Evolutionary conservation across 2,888 invertebrate species (phyloP).

Genomic region (Cinara cedri): DNA sequence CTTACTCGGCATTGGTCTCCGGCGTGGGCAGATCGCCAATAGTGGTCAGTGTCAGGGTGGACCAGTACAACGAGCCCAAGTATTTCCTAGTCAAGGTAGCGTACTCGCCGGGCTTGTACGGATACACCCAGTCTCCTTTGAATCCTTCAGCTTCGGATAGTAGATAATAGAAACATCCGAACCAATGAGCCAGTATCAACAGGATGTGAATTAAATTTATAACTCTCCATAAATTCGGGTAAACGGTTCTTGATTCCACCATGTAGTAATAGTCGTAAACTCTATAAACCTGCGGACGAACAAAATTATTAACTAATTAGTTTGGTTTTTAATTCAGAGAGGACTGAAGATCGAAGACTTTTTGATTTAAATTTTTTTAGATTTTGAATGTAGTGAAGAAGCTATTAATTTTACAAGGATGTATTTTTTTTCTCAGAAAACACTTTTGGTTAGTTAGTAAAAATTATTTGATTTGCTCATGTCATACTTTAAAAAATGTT

Average conservation of each 20-base stretch:
- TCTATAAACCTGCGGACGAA: conserved; percentile 82
- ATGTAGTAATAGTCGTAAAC: conserved; percentile 93
- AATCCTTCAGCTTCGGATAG: conserved; percentile 83
- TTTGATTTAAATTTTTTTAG: too few species aligned
- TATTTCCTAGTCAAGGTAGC: conserved; percentile 90
- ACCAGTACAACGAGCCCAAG: conserved; percentile 94
- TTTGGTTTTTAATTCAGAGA: too few species aligned
- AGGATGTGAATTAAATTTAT: conserved; percentile 93
- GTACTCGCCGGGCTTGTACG: conserved; percentile 85
- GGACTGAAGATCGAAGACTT: too few species aligned
- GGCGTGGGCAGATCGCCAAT: conserved; percentile 96
- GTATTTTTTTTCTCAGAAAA: too few species aligned
- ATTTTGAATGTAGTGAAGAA: too few species aligned
- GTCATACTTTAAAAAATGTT: too few species aligned
- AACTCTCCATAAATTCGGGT: conserved; percentile 95
- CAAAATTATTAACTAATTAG: too few species aligned
- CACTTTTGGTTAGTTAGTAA: too few species aligned
- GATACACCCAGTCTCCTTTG: conserved; percentile 89
- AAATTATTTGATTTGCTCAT: too few species aligned
- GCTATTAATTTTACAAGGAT: too few species aligned
- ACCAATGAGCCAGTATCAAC: conserved; percentile 94
- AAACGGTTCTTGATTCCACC: conserved; percentile 93
- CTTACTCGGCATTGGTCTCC: conserved; percentile 96
- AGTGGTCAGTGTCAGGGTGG: conserved; percentile 91
- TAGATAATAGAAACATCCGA: conserved; percentile 95